Evolutionary conservation across 2,797 vertebrate genomes (phyloP).

Genomic region (Gymnocypris eckloni): DNA sequence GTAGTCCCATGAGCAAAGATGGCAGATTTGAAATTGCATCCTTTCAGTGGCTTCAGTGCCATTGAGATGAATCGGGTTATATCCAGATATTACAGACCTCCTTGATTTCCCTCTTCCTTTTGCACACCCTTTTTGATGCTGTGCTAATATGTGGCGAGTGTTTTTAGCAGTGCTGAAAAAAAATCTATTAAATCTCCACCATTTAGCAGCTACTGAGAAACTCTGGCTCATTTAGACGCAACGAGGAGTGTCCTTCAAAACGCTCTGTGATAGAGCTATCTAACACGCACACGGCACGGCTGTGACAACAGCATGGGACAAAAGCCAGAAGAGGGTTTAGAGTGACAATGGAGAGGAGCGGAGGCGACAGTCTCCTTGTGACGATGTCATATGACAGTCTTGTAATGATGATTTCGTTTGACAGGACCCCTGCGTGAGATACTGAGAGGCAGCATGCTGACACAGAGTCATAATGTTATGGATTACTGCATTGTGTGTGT

Average conservation of each 20-base stretch:
- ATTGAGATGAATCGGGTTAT: not conserved
- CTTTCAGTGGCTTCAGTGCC: not conserved
- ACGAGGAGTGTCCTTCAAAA: conserved; percentile 29
- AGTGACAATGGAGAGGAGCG: conserved; percentile 36
- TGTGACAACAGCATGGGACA: conserved; percentile 44
- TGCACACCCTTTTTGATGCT: not conserved
- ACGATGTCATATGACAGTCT: conserved; percentile 28
- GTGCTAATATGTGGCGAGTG: not conserved
- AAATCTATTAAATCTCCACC: conserved; percentile 20
- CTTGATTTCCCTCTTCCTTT: not conserved
- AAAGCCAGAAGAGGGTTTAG: conserved; percentile 44
- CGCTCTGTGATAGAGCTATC: conserved; percentile 21
- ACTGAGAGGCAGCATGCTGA: conserved; percentile 46
- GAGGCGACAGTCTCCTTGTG: conserved; percentile 40
- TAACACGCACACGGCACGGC: not conserved
- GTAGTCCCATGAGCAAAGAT: not conserved
- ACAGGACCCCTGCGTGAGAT: conserved; percentile 32
- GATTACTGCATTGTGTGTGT: conserved; percentile 28
- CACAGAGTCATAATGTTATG: conserved; percentile 30
- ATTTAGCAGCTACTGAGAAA: conserved; percentile 22
- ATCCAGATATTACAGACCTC: not conserved
- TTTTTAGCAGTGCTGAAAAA: conserved; percentile 5
- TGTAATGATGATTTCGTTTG: conserved; percentile 44
- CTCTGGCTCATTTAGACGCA: conserved; percentile 17
- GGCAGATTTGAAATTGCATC: not conserved